Evolutionary conservation across 2,113 vertebrate species (phyloP).

Genomic region (Neogobius melanostomus): DNA sequence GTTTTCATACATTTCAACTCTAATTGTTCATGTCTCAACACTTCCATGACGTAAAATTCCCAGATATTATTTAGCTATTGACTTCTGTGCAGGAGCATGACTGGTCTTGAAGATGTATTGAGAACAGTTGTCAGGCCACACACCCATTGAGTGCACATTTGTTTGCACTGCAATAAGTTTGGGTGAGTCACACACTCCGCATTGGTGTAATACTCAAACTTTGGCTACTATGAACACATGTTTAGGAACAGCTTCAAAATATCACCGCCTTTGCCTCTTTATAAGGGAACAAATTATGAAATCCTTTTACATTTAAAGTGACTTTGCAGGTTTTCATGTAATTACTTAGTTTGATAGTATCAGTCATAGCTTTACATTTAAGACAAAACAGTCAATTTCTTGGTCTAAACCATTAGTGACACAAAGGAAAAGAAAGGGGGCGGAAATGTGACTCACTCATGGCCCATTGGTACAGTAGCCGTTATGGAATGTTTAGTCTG

Average conservation of each 20-base stretch:
- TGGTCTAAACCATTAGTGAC: too few relatives aligned
- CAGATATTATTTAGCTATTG: not conserved
- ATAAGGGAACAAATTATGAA: not conserved
- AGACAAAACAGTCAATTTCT: too few relatives aligned
- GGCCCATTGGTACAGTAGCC: too few relatives aligned
- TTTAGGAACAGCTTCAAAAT: not conserved
- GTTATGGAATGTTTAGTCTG: too few relatives aligned
- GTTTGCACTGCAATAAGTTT: conserved; percentile 8
- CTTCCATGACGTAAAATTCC: not conserved
- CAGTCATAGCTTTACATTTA: too few relatives aligned
- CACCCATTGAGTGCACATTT: conserved; percentile 28
- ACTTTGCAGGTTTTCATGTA: too few relatives aligned
- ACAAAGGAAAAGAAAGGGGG: too few relatives aligned
- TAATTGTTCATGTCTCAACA: not conserved
- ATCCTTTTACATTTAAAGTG: too few relatives aligned
- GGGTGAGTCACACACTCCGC: conserved; percentile 27
- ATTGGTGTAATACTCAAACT: not conserved
- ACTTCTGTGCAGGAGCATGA: conserved; percentile 16
- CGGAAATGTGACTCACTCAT: too few relatives aligned
- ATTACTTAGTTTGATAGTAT: too few relatives aligned
- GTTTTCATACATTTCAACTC: not conserved
- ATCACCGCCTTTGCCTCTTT: not conserved
- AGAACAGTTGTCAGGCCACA: conserved; percentile 11
- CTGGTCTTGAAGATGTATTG: conserved; percentile 6
- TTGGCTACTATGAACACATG: not conserved